Conservation (phyloP, 2,113 vertebrate genomes). For the Struthio camelus region DNA sequence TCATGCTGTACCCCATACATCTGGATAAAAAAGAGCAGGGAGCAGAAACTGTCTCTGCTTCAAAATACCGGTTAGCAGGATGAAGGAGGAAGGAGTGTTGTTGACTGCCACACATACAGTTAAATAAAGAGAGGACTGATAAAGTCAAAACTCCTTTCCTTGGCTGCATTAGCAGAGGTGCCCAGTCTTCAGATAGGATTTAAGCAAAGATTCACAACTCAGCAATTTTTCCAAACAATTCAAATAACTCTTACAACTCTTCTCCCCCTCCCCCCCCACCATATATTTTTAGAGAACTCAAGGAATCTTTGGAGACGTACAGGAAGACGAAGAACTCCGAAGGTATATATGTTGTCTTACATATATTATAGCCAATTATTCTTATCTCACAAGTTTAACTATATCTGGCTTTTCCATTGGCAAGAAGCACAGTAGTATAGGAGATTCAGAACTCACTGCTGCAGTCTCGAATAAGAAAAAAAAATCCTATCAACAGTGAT, state of each 20-base stretch:
- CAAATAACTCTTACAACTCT: background rate
- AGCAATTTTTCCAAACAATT: background rate
- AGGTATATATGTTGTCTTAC: conserved; percentile 75
- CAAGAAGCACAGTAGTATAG: background rate
- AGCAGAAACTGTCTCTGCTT: background rate
- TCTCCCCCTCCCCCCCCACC: background rate
- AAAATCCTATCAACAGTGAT: background rate
- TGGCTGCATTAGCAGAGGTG: background rate
- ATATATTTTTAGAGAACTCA: conserved; percentile 60
- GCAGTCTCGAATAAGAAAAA: no score
- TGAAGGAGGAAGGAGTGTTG: background rate
- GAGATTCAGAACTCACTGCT: background rate
- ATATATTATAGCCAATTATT: background rate
- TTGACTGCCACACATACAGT: background rate
- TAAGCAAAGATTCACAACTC: background rate
- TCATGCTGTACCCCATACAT: background rate
- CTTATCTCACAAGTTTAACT: background rate
- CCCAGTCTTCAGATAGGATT: background rate
- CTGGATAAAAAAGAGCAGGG: background rate
- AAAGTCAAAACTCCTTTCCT: background rate
- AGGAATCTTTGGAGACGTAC: conserved; percentile 77
- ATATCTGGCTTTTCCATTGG: background rate
- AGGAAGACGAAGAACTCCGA: conserved; percentile 87
- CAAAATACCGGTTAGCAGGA: background rate
- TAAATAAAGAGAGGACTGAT: background rate